Percentiles rank a stretch among this genome's conserved stretches.
Conservation (phyloP, 2,888 invertebrate species). For the Chalcis sispes region DNA sequence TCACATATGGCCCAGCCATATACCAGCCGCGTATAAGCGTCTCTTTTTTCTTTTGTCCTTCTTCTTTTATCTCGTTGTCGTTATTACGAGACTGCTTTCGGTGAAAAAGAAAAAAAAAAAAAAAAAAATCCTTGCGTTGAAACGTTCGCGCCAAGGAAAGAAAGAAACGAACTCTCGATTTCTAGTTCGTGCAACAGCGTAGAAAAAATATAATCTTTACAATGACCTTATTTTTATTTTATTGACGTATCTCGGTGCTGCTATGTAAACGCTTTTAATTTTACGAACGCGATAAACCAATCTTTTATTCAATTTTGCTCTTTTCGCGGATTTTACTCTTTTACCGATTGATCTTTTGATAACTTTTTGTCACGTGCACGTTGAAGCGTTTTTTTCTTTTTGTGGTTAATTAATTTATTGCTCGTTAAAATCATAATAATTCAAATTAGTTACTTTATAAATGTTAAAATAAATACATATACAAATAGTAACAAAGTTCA, state of each 20-base stretch:
- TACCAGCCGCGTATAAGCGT: neutral
- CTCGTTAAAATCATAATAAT: too few species aligned
- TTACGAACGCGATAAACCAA: conserved; percentile 60
- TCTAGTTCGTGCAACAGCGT: too few species aligned
- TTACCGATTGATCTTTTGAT: neutral
- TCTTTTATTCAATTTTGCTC: conserved; percentile 69
- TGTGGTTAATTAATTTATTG: too few species aligned
- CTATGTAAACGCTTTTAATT: too few species aligned
- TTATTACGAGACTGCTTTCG: conserved; percentile 1
- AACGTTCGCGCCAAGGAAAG: too few species aligned
- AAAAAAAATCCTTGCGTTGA: neutral
- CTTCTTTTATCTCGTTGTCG: conserved; percentile 7
- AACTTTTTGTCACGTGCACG: neutral
- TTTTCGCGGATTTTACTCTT: conserved; percentile 32
- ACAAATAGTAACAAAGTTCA: too few species aligned
- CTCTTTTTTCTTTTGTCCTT: neutral
- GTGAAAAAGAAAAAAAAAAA: neutral
- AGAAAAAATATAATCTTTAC: conserved; percentile 22
- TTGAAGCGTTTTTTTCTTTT: neutral
- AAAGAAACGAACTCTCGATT: conserved; percentile 4
- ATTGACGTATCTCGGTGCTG: too few species aligned
- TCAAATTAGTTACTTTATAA: too few species aligned
- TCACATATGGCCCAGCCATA: conserved; percentile 11
- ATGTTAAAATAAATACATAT: too few species aligned
- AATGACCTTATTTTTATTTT: conserved; percentile 43